A percentile compares a stretch with the other conserved stretches of the same genome.
Evolutionary conservation across 2,888 invertebrate species (phyloP).

Genomic region (Mylabris sibirica): DNA sequence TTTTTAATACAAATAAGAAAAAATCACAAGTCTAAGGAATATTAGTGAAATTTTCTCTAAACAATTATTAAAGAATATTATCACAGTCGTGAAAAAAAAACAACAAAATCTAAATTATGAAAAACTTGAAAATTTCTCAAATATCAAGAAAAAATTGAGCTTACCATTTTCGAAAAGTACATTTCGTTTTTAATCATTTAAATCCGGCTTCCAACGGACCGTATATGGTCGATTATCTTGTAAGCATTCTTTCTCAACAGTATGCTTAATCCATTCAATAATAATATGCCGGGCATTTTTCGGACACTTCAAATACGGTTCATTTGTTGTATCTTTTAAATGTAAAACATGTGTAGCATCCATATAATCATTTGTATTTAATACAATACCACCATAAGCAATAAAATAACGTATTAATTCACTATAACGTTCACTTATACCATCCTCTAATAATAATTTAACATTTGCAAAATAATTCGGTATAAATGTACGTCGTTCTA

Average conservation of each 20-base stretch:
- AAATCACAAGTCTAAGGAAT: background rate
- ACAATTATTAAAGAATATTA: background rate
- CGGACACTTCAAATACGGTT: conserved; percentile 43
- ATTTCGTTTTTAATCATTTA: background rate
- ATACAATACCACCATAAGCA: conserved; percentile 67
- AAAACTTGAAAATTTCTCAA: too few relatives aligned
- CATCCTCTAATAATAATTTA: conserved; percentile 57
- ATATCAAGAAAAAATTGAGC: too few relatives aligned
- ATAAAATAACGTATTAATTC: conserved; percentile 67
- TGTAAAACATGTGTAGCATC: conserved; percentile 59
- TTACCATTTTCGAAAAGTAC: too few relatives aligned
- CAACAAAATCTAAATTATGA: too few relatives aligned
- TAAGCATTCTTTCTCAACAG: conserved; percentile 51
- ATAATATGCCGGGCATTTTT: conserved; percentile 53
- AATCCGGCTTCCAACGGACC: conserved; percentile 27
- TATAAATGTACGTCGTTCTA: conserved; percentile 56
- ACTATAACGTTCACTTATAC: conserved; percentile 51
- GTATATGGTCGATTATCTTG: conserved; percentile 50
- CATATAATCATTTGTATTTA: conserved; percentile 48
- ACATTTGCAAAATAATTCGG: conserved; percentile 64
- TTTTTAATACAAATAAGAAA: background rate
- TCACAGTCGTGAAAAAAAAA: background rate
- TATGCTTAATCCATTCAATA: conserved; percentile 60
- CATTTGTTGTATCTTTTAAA: conserved; percentile 43
- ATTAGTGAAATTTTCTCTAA: background rate